Percentiles rank a stretch among this genome's conserved stretches.
Evolutionary conservation across 1,140 invertebrate species (phyloP).

Genomic region (Danaus plexippus): DNA sequence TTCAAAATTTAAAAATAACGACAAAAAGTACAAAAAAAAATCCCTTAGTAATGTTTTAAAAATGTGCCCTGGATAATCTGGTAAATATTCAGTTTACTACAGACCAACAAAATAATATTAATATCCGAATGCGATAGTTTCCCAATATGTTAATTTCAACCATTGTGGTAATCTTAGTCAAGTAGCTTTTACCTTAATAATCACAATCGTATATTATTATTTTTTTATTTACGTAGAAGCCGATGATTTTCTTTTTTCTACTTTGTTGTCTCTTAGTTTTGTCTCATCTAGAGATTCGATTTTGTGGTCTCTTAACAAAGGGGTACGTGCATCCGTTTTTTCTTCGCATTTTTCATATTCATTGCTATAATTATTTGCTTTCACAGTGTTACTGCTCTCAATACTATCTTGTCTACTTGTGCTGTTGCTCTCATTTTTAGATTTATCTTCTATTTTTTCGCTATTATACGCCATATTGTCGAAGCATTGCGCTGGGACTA

Average conservation of each 20-base stretch:
- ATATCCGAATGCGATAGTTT: not conserved
- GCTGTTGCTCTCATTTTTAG: constrained; percentile 35
- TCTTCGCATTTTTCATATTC: constrained; percentile 61
- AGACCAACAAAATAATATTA: too few relatives aligned
- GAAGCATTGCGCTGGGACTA: constrained; percentile 64
- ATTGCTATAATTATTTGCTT: constrained; percentile 53
- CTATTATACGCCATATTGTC: constrained; percentile 67
- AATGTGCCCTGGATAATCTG: not conserved
- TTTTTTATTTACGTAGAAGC: constrained; percentile 53
- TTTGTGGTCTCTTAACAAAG: constrained; percentile 58
- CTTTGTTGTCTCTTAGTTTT: constrained; percentile 56
- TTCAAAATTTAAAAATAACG: constrained; percentile 3
- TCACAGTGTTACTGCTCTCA: constrained; percentile 50
- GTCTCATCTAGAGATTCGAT: constrained; percentile 65
- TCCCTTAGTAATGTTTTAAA: not conserved
- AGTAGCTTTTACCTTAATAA: constrained; percentile 12
- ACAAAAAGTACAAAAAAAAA: not conserved
- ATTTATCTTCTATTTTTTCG: constrained; percentile 45
- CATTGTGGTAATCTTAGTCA: constrained; percentile 4
- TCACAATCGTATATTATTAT: constrained; percentile 9
- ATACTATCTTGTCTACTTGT: constrained; percentile 47
- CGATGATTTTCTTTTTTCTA: constrained; percentile 63
- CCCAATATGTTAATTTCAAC: not conserved
- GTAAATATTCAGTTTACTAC: not conserved
- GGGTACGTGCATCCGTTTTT: constrained; percentile 57